A percentile compares a stretch with the other conserved stretches of the same genome.
These are phyloP conservation scores for Rhamnusium bicolor DNA, from an alignment of 2,888 invertebrate genomes.

Conservation along the genomic window DNA sequence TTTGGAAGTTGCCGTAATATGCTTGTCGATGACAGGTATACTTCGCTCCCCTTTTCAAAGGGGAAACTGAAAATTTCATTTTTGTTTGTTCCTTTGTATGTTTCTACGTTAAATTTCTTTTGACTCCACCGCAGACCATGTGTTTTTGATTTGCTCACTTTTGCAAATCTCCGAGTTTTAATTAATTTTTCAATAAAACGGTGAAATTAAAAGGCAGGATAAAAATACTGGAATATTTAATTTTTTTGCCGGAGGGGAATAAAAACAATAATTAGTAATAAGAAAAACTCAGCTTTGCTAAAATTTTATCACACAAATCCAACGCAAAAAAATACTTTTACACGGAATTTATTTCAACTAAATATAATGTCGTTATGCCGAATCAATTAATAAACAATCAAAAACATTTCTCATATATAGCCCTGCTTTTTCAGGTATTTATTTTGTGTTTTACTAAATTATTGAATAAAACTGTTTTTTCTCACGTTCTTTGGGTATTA, in stretches of 20 bases:
- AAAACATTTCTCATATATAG: too few species aligned
- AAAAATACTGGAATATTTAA: neutral
- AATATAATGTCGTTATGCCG: too few species aligned
- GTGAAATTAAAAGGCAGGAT: conserved; percentile 14
- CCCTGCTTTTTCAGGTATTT: too few species aligned
- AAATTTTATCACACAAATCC: too few species aligned
- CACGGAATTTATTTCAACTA: too few species aligned
- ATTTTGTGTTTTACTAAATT: too few species aligned
- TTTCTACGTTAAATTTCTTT: conserved; percentile 33
- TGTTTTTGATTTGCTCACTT: conserved; percentile 36
- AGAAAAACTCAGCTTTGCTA: neutral
- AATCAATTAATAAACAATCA: too few species aligned
- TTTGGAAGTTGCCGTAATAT: conserved; percentile 40
- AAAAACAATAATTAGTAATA: conserved; percentile 9
- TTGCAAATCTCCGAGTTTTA: conserved; percentile 20
- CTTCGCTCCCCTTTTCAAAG: conserved; percentile 46
- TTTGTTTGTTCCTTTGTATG: conserved; percentile 41
- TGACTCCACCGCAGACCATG: conserved; percentile 33
- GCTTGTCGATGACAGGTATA: conserved; percentile 52
- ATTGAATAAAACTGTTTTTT: too few species aligned
- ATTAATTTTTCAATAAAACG: conserved; percentile 32
- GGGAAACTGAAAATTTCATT: conserved; percentile 41
- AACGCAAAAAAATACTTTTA: too few species aligned
- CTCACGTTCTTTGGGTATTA: too few species aligned
- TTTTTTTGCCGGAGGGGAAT: neutral